These are phyloP conservation scores for Nephrotoma appendiculata DNA, from an alignment of 2,888 invertebrate species.

Conservation along the genomic window DNA sequence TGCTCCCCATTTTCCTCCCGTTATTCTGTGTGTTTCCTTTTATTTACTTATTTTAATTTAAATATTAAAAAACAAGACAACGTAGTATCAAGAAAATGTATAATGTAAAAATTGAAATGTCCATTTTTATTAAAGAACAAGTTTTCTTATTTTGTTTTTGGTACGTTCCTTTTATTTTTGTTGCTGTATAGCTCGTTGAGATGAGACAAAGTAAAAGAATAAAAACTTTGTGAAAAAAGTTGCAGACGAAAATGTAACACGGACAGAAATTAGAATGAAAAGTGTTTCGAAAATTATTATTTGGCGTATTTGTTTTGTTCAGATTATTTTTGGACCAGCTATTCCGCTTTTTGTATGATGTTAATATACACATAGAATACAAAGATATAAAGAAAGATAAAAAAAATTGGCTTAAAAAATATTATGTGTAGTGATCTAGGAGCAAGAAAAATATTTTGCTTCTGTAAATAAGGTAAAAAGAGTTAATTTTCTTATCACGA, in stretches of 20 bases:
- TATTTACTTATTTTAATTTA: background rate
- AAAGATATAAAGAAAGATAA: background rate
- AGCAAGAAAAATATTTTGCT: background rate
- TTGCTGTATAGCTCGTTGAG: background rate
- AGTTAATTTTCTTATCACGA: background rate
- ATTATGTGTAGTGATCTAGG: background rate
- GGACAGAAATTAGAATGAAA: background rate
- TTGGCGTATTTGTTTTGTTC: background rate
- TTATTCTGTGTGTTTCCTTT: background rate
- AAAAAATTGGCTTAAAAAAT: background rate
- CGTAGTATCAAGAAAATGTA: background rate
- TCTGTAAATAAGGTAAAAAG: background rate
- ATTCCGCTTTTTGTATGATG: background rate
- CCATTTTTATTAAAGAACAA: background rate
- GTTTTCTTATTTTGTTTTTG: background rate
- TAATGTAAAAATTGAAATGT: background rate
- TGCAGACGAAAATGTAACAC: background rate
- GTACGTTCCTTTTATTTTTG: background rate
- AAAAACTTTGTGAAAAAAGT: background rate
- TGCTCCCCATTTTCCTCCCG: background rate
- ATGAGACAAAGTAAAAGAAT: background rate
- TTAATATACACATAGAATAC: background rate
- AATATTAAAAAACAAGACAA: background rate
- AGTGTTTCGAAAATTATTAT: background rate
- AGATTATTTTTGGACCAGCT: background rate